Evolutionary conservation across 2,888 invertebrate genomes (phyloP), one percentile per base, ranked within the genome.

Genomic region (Spisula subtruncata): DNA sequence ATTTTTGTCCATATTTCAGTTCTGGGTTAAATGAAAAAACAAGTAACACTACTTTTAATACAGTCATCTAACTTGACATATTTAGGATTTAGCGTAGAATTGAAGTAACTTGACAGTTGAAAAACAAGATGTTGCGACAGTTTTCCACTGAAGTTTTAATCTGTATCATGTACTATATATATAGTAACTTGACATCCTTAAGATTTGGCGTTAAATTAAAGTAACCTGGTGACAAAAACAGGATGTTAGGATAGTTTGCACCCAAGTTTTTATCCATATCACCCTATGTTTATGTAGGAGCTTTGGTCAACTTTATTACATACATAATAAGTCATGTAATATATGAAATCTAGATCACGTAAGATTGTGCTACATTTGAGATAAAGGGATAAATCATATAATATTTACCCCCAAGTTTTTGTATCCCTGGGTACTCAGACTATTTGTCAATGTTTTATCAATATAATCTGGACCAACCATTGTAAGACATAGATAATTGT

Each of bases 401-500:
- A 25, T 66, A n/a, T 66, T 66, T 66, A 66, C 60, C n/a, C 25
- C 25, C 60, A 12, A 66, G 60, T 2, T 25, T 66, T 25, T 66
- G 60, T 66, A 25, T 66, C 25, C 60, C 60, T 66, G 60, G 25
- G 60, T 66, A 66, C 60, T 25, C 25, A 1, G 60, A n/a, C 20
- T 66, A 66, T 66, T 25, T 66, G 25, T 25, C 25, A 66, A 66
- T 66, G 60, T 66, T n/a, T 66, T n/a, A 66, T 66, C 60, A 25
- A 10, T 66, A 25, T 66, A 66, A 25, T 25, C 41, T 41, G n/a
- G 25, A 12, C 25, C 25, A 25, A 66, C 25, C 1, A 25, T 66
- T n/a, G 0, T 5, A 25, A 25, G 25, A 66, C 10, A 25, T 66
- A 66, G 60, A 66, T 66, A 66, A 51, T 51, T 51, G 51, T 51